phyloP scores from a whole-genome alignment of 2,797 vertebrate species.

The Odontamblyopus lacepedii region DNA sequence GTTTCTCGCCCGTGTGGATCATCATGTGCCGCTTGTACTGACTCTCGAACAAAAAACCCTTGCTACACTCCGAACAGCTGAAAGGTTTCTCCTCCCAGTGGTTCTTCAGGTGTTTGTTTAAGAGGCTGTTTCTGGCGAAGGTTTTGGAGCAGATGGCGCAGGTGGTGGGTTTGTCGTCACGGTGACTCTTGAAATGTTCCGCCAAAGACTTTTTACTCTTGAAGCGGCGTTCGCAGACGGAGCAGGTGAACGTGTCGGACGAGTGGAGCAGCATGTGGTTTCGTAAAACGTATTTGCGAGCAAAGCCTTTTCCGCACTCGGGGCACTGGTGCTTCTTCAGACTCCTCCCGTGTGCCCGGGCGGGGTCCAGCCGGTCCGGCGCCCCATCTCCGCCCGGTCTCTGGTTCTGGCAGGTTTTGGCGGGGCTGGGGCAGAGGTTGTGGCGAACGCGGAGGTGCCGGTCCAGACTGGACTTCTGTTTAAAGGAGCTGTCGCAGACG shows the following conservation, averaged over 20 bases:
- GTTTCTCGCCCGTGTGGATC: background rate
- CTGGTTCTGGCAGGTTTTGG: background rate
- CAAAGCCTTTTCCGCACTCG: background rate
- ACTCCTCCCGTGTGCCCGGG: background rate
- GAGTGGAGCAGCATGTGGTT: background rate
- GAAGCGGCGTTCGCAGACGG: background rate
- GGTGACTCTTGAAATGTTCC: constrained; percentile 1
- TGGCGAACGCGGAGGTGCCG: background rate
- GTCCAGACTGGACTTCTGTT: constrained; percentile 1
- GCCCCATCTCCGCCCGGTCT: background rate
- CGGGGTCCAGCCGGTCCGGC: background rate
- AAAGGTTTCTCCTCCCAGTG: background rate
- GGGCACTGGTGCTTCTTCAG: background rate
- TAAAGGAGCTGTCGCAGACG: background rate
- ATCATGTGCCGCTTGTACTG: background rate
- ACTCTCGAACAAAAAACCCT: background rate
- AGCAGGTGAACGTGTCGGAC: background rate
- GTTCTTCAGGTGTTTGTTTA: constrained; percentile 3
- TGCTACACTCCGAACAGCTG: background rate
- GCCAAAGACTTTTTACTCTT: constrained; percentile 1
- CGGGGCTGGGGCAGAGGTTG: background rate
- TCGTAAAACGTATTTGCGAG: background rate
- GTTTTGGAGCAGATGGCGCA: background rate
- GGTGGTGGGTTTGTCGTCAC: constrained; percentile 1
- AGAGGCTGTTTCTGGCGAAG: background rate